A percentile compares a stretch with the other conserved stretches of the same genome.
Conservation (phyloP, 2,797 vertebrate species). For the Hylomyscus alleni region DNA sequence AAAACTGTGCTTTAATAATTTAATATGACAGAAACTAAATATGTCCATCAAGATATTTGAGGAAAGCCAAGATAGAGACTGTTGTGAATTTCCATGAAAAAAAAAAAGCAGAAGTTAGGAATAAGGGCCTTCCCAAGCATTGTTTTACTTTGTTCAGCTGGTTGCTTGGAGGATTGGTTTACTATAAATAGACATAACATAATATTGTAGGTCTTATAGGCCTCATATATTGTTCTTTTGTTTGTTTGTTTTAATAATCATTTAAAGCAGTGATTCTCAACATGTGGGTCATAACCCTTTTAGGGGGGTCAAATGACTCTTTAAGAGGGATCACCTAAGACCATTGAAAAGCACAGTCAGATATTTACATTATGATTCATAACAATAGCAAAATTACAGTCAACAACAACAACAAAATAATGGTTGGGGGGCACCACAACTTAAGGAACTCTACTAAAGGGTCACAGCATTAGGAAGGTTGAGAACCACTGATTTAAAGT, state of each 20-base stretch:
- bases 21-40: conserved; percentile 5
- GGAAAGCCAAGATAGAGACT: not conserved
- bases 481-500: not conserved
- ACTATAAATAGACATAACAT: not conserved
- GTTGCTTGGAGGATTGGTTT: not conserved
- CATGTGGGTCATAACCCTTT: not conserved
- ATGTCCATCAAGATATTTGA: not conserved
- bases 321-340: not conserved
- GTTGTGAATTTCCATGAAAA: not conserved
- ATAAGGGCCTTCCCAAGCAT: not conserved
- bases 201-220: not conserved
- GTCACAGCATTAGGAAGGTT: not conserved
- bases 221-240: not conserved
- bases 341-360: not conserved
- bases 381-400: not conserved
- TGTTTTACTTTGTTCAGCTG: not conserved
- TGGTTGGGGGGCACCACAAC: no score
- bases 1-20: conserved; percentile 16
- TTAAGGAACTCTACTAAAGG: not conserved
- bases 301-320: not conserved
- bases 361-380: not conserved
- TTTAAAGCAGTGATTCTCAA: not conserved
- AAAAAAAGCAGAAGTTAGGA: not conserved
- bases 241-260: not conserved
- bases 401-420: not conserved